These are phyloP conservation scores for Mizuhopecten yessoensis DNA, from an alignment of 1,140 invertebrate species.

Conservation along the genomic window DNA sequence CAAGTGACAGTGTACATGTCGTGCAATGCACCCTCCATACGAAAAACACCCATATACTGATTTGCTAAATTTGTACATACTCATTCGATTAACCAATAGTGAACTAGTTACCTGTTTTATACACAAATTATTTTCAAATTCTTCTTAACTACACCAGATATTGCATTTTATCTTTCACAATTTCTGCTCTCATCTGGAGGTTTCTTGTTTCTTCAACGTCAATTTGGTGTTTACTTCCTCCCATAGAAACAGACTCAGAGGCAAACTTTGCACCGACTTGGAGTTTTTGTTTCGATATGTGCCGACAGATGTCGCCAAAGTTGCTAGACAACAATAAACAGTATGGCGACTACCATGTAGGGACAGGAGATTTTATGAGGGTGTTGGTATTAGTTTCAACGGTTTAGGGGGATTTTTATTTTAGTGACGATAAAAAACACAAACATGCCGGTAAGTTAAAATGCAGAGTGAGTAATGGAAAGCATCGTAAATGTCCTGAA, in stretches of 20 bases:
- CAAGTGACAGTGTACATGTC: too few species aligned
- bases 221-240: constrained; percentile 16
- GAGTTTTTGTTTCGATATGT: background rate
- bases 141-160: background rate
- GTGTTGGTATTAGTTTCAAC: background rate
- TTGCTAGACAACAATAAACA: constrained; percentile 63
- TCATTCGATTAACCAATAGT: background rate
- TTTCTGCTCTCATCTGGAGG: constrained; percentile 13
- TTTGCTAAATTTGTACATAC: background rate
- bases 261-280: background rate
- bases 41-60: too few species aligned
- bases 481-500: too few species aligned
- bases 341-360: constrained; percentile 50
- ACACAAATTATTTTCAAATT: background rate
- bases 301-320: constrained; percentile 50
- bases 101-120: background rate
- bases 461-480: background rate
- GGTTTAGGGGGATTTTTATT: background rate
- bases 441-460: constrained; percentile 48
- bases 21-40: too few species aligned
- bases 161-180: background rate
- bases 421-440: background rate
- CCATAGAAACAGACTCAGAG: background rate
- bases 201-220: constrained; percentile 31
- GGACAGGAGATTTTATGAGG: background rate